Conservation (phyloP, 2,113 vertebrate genomes). For the Macaca mulatta region DNA sequence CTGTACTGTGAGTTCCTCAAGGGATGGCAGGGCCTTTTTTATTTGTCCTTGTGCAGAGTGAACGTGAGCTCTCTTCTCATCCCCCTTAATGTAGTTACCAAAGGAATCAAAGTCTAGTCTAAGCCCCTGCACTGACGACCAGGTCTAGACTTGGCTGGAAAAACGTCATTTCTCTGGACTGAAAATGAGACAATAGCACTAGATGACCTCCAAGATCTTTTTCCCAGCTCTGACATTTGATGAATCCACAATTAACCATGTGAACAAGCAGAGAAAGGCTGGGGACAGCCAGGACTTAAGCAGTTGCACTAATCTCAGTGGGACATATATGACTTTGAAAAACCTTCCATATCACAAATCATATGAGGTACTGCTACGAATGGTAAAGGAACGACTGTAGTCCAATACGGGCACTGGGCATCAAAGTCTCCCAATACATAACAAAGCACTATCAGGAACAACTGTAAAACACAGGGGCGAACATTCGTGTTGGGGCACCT, state of each 20-base stretch:
- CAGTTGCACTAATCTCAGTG: neutral
- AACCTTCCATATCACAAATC: neutral
- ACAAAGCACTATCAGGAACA: neutral
- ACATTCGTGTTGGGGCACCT: neutral
- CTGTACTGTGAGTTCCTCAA: neutral
- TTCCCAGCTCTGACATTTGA: neutral
- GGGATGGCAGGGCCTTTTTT: neutral
- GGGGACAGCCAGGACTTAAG: neutral
- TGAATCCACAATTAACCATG: neutral
- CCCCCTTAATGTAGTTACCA: neutral
- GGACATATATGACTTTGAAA: neutral
- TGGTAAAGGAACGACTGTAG: neutral
- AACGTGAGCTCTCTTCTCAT: neutral
- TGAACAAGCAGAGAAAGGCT: neutral
- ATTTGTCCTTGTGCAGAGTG: neutral
- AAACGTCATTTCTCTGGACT: neutral
- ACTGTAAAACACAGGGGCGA: neutral
- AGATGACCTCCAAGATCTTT: neutral
- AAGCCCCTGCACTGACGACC: neutral
- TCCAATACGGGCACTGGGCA: neutral
- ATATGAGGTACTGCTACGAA: neutral
- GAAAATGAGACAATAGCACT: neutral
- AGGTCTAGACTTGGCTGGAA: neutral
- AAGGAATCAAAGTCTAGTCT: neutral
- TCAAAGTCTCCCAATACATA: neutral